phyloP scores from a whole-genome alignment of 2,888 invertebrate species.

The Callinectes sapidus region DNA sequence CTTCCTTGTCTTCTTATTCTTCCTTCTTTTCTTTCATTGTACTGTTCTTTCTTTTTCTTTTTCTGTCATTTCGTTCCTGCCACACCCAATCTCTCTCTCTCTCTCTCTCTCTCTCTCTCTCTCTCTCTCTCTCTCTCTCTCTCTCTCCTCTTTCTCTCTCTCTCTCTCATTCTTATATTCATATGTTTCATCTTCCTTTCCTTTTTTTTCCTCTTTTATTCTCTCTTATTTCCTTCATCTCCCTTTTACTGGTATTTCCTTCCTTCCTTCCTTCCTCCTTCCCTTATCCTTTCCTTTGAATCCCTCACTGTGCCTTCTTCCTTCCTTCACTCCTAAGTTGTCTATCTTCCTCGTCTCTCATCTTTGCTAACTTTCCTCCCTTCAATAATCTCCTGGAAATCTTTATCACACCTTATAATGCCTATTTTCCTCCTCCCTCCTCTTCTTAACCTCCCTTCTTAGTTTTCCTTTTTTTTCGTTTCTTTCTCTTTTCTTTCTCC shows the following conservation, averaged over 20 bases:
- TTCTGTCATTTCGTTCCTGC: neutral
- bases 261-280: neutral
- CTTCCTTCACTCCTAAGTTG: neutral
- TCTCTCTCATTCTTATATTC: too few relatives aligned
- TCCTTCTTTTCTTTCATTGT: neutral
- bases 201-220: too few relatives aligned
- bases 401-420: too few relatives aligned
- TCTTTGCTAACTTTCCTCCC: too few relatives aligned
- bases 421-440: too few relatives aligned
- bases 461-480: neutral
- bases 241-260: neutral
- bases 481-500: neutral
- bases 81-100: neutral
- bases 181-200: too few relatives aligned
- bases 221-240: neutral
- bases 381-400: too few relatives aligned
- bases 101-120: neutral
- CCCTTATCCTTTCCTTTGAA: too few relatives aligned
- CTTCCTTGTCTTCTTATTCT: neutral
- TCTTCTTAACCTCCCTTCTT: too few relatives aligned
- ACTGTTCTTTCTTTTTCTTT: neutral
- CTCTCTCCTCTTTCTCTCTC: neutral
- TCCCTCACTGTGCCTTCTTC: too few relatives aligned
- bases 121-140: neutral
- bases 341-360: neutral